Evolutionary conservation across 2,113 vertebrate genomes (phyloP), one percentile per base, ranked within the genome.

Genomic region (Charina bottae): DNA sequence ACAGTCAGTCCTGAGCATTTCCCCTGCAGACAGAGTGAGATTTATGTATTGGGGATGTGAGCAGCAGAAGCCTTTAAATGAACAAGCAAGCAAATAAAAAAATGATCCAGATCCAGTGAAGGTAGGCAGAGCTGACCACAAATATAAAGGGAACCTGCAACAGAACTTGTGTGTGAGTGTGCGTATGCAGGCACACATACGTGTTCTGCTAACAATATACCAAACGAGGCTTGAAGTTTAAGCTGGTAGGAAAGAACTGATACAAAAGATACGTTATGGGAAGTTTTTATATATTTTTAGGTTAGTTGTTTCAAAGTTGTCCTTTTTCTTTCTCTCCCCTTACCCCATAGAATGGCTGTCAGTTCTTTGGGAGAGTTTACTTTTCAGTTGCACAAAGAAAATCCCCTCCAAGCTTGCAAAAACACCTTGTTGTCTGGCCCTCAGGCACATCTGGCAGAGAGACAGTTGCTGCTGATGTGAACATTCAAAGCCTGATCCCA

Each of bases 361-460:
- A 96, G 92, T 56, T 94, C 78, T 90, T 94, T 58, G 56, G 53
- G 46, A 92, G 55, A 54, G 42, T 87, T 89, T 94, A 91, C 90
- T 96, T 97, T 93, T 96, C 92, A 96, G 91, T 83, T 87, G 83
- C 17, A 91, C 93, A 91, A 96, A 97, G 85, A 62, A 85, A 93
- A 93, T 55, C 60, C 92, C 72, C 91, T 72, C 90, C 59, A 96
- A 95, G 89, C 84, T 96, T 93, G 91, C 90, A 93, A 83, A 42
- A 53, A 95, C 93, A 94, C 95, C 95, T 96, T 93, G 89, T 87
- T 15, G 4, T 93, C 95, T 95, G 86, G 96, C 96, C 96, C 93
- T 95, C 93, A 93, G 96, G 96, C 59, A 0, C 87, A 94, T 93
- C 95, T 95, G 94, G 93, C 95, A 93, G 93, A 92, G 94, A 95